Base-by-base conservation (phyloP, 2,888 invertebrate species). In the Pegoplata infirma region DNA sequence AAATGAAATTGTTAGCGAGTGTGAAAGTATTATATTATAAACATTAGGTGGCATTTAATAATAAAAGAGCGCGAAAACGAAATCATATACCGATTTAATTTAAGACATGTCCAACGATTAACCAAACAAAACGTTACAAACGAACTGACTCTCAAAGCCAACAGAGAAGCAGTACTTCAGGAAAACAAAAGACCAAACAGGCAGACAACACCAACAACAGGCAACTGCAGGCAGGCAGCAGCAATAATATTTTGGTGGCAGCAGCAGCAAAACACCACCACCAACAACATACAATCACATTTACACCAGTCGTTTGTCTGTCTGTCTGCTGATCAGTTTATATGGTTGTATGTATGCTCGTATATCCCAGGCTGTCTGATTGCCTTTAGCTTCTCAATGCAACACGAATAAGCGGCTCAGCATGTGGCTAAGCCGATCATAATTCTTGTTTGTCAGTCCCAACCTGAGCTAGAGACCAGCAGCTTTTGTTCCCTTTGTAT, bases 361-460 rank as follows among this genome's bases (percentile, higher is more conserved):
- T 68, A 17, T 23, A 76, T 76, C 75, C 75, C 75, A 76, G 75
- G 75, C 75, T 76, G 76, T 66, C 71, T 75, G 79, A 75, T 67
- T 79, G 79, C 79, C 79, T 79, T 75, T 71, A 67, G 79, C 71
- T 71, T 75, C n/a, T n/a, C 71, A 79, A 79, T 75, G 79, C 71
- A 79, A 79, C 79, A 79, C 79, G 79, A 67, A 79, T 75, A 79
- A 79, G 79, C 81, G 83, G 85, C 86, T 85, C 87, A 87, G 87
- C 87, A 87, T 87, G 87, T 88, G 88, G 87, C 87, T 87, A 87
- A 87, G 88, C 87, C 87, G 88, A 87, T 87, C 87, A 87, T 87
- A 87, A 88, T 87, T 87, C 88, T 87, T 87, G 88, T 88, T 88
- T 87, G 87, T 87, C 88, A 87, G 84, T 72, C 67, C 66, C 77